These are phyloP conservation scores for Amphiduros pacificus DNA, from an alignment of 2,888 invertebrate species.

Conservation along the genomic window DNA sequence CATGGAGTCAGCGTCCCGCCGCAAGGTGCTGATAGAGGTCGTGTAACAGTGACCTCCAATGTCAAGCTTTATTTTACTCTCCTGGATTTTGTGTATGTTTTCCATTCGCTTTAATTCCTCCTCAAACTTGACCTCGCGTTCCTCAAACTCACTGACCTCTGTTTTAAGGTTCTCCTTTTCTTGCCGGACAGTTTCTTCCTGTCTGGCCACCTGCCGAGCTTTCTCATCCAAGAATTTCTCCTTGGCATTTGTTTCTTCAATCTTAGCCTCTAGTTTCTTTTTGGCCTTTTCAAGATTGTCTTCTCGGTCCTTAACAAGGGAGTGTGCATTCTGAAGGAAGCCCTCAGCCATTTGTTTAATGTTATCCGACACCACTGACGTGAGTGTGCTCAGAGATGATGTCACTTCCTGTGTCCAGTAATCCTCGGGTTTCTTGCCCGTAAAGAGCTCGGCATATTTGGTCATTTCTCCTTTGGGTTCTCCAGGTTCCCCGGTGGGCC, in stretches of 20 bases:
- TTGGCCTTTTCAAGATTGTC: constrained; percentile 1
- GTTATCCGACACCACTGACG: constrained; percentile 11
- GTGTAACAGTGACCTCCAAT: constrained; percentile 36
- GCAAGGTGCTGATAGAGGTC: constrained; percentile 36
- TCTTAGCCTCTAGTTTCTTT: constrained; percentile 7
- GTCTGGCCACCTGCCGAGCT: constrained; percentile 3
- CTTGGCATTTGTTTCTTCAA: constrained; percentile 11
- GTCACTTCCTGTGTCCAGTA: constrained; percentile 18
- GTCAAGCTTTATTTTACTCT: constrained; percentile 35
- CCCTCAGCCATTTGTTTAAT: constrained; percentile 14
- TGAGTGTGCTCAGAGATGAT: constrained; percentile 10
- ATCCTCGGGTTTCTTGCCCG: constrained; percentile 17
- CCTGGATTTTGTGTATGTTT: constrained; percentile 31
- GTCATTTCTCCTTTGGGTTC: constrained; percentile 30
- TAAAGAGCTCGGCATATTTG: constrained; percentile 25
- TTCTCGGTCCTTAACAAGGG: constrained; percentile 16
- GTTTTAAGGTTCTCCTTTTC: background rate
- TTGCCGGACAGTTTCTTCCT: background rate
- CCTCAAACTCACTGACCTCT: constrained; percentile 23
- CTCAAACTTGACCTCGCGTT: constrained; percentile 28
- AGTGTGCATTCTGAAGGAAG: constrained; percentile 22
- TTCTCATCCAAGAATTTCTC: constrained; percentile 17
- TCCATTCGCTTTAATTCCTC: constrained; percentile 30
- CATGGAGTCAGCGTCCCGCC: constrained; percentile 32
- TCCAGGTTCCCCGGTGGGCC: constrained; percentile 31